Evolutionary conservation across 2,113 vertebrate species (phyloP).

Genomic region (Mungos mungo): DNA sequence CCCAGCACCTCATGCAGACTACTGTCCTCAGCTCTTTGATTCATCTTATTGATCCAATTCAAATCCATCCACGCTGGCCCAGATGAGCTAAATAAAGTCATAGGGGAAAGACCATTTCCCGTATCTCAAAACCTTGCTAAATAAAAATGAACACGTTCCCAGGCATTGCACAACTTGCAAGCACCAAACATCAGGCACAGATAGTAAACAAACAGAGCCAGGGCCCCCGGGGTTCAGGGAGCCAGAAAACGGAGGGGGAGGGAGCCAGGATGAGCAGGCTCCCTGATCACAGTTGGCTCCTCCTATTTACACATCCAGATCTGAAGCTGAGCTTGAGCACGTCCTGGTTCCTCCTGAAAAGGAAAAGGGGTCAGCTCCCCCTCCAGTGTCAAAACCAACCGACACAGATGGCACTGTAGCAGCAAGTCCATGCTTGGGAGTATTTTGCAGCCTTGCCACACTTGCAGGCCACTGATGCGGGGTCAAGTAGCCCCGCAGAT

Average conservation of each 20-base stretch:
- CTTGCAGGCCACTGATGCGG: too few relatives aligned
- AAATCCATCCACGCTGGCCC: neutral
- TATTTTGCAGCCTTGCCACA: neutral
- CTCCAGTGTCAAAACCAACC: neutral
- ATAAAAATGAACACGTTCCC: neutral
- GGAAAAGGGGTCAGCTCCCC: neutral
- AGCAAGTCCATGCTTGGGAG: neutral
- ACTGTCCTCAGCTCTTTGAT: neutral
- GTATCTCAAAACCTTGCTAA: neutral
- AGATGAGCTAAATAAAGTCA: neutral
- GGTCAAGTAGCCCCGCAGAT: neutral
- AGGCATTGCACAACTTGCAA: neutral
- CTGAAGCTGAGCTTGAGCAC: neutral
- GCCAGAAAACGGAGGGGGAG: neutral
- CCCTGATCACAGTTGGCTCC: neutral
- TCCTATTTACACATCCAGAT: too few relatives aligned
- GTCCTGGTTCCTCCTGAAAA: neutral
- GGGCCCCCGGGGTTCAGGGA: neutral
- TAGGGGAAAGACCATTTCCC: neutral
- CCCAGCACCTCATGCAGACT: neutral
- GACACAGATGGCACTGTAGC: neutral
- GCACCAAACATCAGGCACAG: neutral
- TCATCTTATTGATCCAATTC: neutral
- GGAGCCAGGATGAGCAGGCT: neutral
- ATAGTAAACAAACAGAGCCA: slow-evolving; percentile 28